Conservation (phyloP, 2,113 vertebrate species). For the Tenebrosternarchus preto region DNA sequence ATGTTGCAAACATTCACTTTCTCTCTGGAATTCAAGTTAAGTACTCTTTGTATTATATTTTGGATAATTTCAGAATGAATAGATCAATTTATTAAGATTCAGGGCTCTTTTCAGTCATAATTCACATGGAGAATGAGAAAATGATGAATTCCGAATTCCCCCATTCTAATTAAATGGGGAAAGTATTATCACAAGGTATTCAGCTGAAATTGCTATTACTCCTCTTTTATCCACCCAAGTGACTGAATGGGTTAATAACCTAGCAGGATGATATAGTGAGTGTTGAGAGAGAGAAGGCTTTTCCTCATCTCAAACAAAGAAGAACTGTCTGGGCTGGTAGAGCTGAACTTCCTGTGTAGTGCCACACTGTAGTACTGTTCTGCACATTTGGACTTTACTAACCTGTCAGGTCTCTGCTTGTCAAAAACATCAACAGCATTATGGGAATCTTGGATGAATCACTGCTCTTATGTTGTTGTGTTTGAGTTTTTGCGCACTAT, state of each 20-base stretch:
- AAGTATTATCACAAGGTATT: neutral
- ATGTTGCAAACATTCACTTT: neutral
- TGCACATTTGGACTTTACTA: conserved; percentile 25
- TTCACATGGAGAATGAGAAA: neutral
- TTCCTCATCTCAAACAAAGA: too few species aligned
- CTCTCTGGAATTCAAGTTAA: neutral
- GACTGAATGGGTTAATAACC: neutral
- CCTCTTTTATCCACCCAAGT: neutral
- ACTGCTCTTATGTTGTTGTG: neutral
- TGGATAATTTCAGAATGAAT: neutral
- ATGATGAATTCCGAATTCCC: conserved; percentile 1
- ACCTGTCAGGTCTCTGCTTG: conserved; percentile 26
- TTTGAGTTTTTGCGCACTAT: neutral
- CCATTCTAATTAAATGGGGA: neutral
- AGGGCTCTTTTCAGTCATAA: neutral
- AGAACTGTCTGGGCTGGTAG: too few species aligned
- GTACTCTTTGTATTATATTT: neutral
- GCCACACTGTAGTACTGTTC: neutral
- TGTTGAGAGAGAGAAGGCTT: neutral
- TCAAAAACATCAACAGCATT: neutral
- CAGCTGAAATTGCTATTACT: neutral
- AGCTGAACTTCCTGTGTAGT: too few species aligned
- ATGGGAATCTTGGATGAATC: neutral
- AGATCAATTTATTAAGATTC: too few species aligned
- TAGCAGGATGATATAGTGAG: neutral